Base-by-base conservation (phyloP, 1,140 invertebrate genomes). In the Pachyrhynchus sulphureomaculatus region DNA sequence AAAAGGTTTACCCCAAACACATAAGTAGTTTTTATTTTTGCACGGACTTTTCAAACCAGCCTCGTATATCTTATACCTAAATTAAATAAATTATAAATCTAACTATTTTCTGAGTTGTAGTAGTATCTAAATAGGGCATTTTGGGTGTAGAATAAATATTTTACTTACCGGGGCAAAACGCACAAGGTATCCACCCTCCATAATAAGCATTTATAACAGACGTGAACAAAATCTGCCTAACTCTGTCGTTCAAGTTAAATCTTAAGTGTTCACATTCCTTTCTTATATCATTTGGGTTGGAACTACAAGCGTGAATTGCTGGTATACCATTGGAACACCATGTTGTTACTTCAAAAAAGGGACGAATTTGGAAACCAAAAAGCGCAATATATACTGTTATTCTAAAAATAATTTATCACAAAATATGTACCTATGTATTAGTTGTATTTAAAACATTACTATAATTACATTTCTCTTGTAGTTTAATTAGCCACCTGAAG, bases 151-250 rank as follows among this genome's bases (percentile, higher is more conserved):
- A n/a, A n/a, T n/a, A n/a, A n/a, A n/a, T n/a, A n/a, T n/a, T n/a
- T n/a, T n/a, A 59, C 76, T 76, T 76, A 92, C 90, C 82, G 90
- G 86, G 18, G 89, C 88, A 83, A 95, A 93, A n/a, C 71, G 88
- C 88, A 69, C 93, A 90, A 0, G 95, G 95, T 18, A 97, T 86
- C 74, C 96, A 90, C 55, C 88, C 90, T 65, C 90, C 87, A 76
- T 96, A 95, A 74, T 97, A 98, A 0, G 93, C 91, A 68, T 90
- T 93, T 1, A 92, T 77, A 36, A 95, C 84, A 1, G 93, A 93
- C 70, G 91, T 92, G 72, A 95, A 97, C 3, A 98, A 78, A 48
- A 95, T 88, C 74, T 92, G 90, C 77, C 94, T 95, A 65, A 96
- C 82, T 42, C 94, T 79, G 39, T 84, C 81, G 74, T 96, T 96